Base-by-base conservation (phyloP, 2,888 invertebrate genomes). In the Abrostola triplasia region DNA sequence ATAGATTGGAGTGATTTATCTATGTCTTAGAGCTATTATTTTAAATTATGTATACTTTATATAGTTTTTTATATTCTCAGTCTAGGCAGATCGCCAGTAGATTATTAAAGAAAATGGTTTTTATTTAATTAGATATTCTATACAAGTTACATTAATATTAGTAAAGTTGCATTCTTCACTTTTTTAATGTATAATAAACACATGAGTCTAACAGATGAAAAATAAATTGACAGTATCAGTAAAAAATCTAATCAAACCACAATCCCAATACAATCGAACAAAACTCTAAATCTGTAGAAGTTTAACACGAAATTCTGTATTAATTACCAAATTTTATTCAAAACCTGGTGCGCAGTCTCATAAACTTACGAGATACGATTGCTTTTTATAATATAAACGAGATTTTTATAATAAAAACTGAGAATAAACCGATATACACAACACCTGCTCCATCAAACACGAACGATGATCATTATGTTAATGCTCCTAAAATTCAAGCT, bases 381-480 rank as follows among this genome's bases (percentile, higher is more conserved):
- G 82, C 81, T 86, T 90, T n/a, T 89, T 89, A 86, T 89, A 87
- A 84, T 86, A 88, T 90, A 93, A 86, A 93, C 90, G 89, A 92
- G 92, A 92, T 92, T 92, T 85, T 93, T 89, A 90, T 90, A 88
- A 90, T 92, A 93, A 93, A 92, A 93, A 91, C 91, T 82, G 90
- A 92, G 92, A 92, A 93, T 92, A 90, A 92, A 91, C 92, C 89
- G 90, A 93, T 92, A 92, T 84, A 88, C 86, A 87, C 84, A 89
- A 92, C 94, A 94, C 94, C 94, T 94, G 94, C 92, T 92, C 88
- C 89, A 90, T 92, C 92, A 91, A 92, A 92, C 89, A 87, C 89
- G 88, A 86, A 89, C 87, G 88, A 87, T 90, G 88, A 90, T 92
- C 91, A 92, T 93, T 92, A 93, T 92, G 93, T 87, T 93, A 93